phyloP scores from a whole-genome alignment of 2,888 invertebrate species.

The Rhorus exstirpatorius region DNA sequence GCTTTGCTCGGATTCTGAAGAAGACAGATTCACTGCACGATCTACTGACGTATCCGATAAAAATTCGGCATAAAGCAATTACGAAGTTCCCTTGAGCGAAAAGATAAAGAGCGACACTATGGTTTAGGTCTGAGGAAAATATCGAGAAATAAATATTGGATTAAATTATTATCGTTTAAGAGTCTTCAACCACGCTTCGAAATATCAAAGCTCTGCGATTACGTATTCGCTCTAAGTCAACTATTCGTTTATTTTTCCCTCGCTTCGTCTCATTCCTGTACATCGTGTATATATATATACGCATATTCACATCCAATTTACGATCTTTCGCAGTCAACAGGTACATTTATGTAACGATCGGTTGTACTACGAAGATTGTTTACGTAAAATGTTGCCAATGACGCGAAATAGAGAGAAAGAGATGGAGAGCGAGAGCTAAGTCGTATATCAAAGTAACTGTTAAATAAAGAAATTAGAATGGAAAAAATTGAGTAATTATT shows the following conservation, averaged over 20 bases:
- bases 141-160: neutral
- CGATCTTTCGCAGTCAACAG: conserved; percentile 24
- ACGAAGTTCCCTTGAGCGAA: neutral
- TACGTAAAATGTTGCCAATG: conserved; percentile 35
- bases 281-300: conserved; percentile 17
- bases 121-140: neutral
- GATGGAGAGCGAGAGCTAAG: neutral
- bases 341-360: conserved; percentile 63
- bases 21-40: neutral
- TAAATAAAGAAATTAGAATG: too few relatives aligned
- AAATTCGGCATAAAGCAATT: neutral
- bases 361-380: neutral
- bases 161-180: neutral
- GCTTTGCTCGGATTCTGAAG: too few relatives aligned
- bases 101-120: neutral
- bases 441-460: neutral
- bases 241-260: conserved; percentile 8
- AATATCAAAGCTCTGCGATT: conserved; percentile 15
- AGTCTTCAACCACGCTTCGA: neutral
- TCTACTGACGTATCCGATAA: neutral
- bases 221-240: conserved; percentile 16
- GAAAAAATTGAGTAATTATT: too few relatives aligned
- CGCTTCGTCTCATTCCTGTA: conserved; percentile 3
- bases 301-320: conserved; percentile 22
- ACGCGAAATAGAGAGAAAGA: neutral